Percentiles rank a stretch among this genome's conserved stretches.
Evolutionary conservation across 2,797 vertebrate genomes (phyloP).

Genomic region (Coranthus polyacanthus): DNA sequence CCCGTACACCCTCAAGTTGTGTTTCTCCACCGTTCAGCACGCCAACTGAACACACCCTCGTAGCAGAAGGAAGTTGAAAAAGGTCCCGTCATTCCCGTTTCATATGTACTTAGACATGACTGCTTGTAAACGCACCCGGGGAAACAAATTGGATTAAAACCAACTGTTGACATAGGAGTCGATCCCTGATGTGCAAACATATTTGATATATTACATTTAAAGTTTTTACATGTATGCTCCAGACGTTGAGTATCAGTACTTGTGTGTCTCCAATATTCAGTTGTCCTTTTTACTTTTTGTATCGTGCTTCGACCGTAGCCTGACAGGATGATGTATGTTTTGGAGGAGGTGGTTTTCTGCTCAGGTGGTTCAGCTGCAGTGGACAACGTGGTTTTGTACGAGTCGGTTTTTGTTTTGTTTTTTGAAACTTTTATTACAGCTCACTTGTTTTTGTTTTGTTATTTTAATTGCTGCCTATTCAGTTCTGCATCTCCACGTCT

Average conservation of each 20-base stretch:
- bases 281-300: conserved; percentile 74
- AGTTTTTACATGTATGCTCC: conserved; percentile 58
- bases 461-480: conserved; percentile 68
- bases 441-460: conserved; percentile 31
- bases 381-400: conserved; percentile 65
- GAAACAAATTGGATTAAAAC: conserved; percentile 5
- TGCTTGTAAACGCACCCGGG: conserved; percentile 30
- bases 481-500: conserved; percentile 51
- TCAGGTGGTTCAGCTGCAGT: conserved; percentile 47
- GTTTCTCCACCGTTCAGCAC: conserved; percentile 95
- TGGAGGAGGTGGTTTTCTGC: conserved; percentile 59
- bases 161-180: neutral
- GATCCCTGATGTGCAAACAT: neutral
- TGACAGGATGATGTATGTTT: conserved; percentile 35
- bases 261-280: conserved; percentile 53
- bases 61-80: conserved; percentile 13
- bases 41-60: conserved; percentile 84
- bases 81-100: conserved; percentile 47
- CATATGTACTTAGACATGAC: conserved; percentile 40
- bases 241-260: conserved; percentile 56
- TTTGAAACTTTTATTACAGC: conserved; percentile 65
- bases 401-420: conserved; percentile 61
- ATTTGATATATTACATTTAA: conserved; percentile 40
- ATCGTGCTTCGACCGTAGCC: conserved; percentile 51
- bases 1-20: conserved; percentile 94